Evolutionary conservation across 2,888 invertebrate genomes (phyloP).

Genomic region (Papilio elwesi): DNA sequence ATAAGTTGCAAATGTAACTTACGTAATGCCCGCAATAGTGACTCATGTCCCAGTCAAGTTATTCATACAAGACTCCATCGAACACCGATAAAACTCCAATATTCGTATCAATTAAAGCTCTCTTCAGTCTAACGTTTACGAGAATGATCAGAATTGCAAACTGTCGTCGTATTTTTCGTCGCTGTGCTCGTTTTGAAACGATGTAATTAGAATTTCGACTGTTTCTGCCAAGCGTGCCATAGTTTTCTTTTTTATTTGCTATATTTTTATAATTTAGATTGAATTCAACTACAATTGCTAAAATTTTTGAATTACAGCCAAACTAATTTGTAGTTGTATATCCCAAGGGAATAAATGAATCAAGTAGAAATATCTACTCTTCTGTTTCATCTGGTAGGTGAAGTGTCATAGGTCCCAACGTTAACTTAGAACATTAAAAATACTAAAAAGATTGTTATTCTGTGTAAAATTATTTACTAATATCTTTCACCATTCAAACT

Average conservation of each 20-base stretch:
- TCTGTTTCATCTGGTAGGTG: too few relatives aligned
- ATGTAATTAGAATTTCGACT: slow-evolving; percentile 68
- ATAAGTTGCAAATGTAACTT: slow-evolving; percentile 19
- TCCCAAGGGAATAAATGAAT: too few relatives aligned
- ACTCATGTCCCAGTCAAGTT: slow-evolving; percentile 28
- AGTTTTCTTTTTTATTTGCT: not conserved
- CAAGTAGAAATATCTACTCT: too few relatives aligned
- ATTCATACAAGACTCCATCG: slow-evolving; percentile 44
- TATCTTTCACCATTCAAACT: too few relatives aligned
- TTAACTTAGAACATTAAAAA: too few relatives aligned
- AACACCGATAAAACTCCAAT: slow-evolving; percentile 48
- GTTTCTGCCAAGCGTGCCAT: slow-evolving; percentile 14
- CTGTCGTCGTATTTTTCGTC: slow-evolving; percentile 61
- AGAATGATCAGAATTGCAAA: slow-evolving; percentile 75
- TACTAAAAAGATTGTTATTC: too few relatives aligned
- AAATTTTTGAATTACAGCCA: too few relatives aligned
- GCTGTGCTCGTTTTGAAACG: slow-evolving; percentile 56
- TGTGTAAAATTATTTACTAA: too few relatives aligned
- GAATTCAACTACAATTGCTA: too few relatives aligned
- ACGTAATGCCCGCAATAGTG: slow-evolving; percentile 7
- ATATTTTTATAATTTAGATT: too few relatives aligned
- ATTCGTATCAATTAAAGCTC: slow-evolving; percentile 72
- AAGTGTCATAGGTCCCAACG: too few relatives aligned
- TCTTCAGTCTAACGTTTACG: slow-evolving; percentile 60
- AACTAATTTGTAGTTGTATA: too few relatives aligned